These are phyloP conservation scores for Oreonectes daqikongensis DNA, from an alignment of 2,797 vertebrate genomes.

Conservation along the genomic window DNA sequence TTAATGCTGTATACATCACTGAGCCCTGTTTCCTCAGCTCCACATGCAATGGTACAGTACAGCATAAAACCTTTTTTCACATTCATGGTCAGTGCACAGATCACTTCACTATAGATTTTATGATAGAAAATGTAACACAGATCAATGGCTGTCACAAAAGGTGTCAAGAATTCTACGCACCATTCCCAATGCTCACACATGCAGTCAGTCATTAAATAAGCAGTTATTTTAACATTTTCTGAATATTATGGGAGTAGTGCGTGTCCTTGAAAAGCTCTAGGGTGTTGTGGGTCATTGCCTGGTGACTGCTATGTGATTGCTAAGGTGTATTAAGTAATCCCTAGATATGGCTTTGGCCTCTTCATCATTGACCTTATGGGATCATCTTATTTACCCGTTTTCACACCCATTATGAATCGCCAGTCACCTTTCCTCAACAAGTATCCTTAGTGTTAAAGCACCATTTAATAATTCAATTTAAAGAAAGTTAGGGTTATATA, in stretches of 20 bases:
- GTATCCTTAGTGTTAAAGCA: no score
- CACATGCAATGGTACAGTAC: no score
- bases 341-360: neutral
- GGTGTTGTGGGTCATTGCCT: neutral
- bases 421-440: neutral
- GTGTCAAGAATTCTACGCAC: neutral
- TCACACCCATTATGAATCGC: neutral
- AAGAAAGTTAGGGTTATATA: no score
- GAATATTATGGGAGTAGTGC: neutral
- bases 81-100: neutral
- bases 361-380: neutral
- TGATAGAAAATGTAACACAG: neutral
- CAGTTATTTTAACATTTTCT: neutral
- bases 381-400: neutral
- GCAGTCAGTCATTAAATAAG: neutral
- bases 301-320: neutral
- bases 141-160: slow-evolving; percentile 1
- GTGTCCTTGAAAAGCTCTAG: neutral
- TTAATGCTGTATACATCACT: neutral
- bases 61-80: neutral
- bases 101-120: neutral
- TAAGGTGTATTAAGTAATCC: neutral
- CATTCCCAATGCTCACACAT: slow-evolving; percentile 5
- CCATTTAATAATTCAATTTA: no score
- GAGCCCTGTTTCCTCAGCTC: neutral